phyloP scores from a whole-genome alignment of 1,140 invertebrate genomes.

The Ylistrum balloti region DNA sequence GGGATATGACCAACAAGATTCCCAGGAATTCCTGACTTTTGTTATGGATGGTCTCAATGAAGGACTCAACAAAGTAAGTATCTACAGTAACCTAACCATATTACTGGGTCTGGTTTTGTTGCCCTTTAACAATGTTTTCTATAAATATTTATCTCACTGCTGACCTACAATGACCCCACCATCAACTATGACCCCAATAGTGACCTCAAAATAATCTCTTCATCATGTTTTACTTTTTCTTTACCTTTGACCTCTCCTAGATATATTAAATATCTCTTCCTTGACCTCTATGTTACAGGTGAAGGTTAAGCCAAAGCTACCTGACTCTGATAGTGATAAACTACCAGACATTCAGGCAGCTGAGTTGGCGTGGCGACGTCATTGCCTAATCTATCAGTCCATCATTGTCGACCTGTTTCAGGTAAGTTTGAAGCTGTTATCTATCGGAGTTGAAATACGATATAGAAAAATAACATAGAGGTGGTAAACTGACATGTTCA shows the following conservation, averaged over 20 bases:
- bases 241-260: background rate
- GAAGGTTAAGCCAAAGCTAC: conserved; percentile 86
- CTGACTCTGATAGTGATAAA: conserved; percentile 83
- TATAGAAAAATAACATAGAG: too few relatives aligned
- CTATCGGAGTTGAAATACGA: too few relatives aligned
- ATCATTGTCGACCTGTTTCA: conserved; percentile 92
- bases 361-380: conserved; percentile 77
- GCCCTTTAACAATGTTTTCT: too few relatives aligned
- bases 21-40: conserved; percentile 96
- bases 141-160: too few relatives aligned
- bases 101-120: too few relatives aligned
- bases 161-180: too few relatives aligned
- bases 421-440: conserved; percentile 71
- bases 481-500: too few relatives aligned
- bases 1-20: conserved; percentile 95
- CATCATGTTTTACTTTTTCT: background rate
- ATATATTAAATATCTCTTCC: background rate
- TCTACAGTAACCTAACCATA: too few relatives aligned
- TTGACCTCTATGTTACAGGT: conserved; percentile 69
- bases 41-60: conserved; percentile 95
- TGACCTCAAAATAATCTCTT: too few relatives aligned
- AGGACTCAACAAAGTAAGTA: conserved; percentile 89
- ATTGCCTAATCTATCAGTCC: conserved; percentile 86
- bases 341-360: conserved; percentile 80
- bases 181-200: too few relatives aligned